These are phyloP conservation scores for Pseudorhombus dupliciocellatus DNA, from an alignment of 2,113 vertebrate genomes.

Conservation along the genomic window DNA sequence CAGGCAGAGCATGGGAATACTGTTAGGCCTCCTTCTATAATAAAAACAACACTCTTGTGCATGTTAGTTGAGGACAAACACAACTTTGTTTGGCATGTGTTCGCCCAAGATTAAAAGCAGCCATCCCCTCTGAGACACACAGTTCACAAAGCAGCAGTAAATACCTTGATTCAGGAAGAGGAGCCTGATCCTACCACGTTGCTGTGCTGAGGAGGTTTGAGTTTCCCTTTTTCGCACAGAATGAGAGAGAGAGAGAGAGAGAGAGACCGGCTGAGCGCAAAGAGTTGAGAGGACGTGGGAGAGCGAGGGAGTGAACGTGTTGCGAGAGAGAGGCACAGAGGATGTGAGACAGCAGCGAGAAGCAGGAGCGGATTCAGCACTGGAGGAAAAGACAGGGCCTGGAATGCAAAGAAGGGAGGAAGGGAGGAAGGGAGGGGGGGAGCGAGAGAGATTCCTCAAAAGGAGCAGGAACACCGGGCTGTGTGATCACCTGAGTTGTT, in stretches of 20 bases:
- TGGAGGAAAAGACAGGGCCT: conserved; percentile 16
- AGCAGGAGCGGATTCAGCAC: conserved; percentile 43
- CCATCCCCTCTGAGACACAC: conserved; percentile 3
- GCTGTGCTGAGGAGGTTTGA: conserved; percentile 65
- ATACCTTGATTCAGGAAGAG: conserved; percentile 72
- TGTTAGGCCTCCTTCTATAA: conserved; percentile 30
- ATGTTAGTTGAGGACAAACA: not conserved
- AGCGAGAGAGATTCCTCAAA: conserved; percentile 41
- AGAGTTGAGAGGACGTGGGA: conserved; percentile 52
- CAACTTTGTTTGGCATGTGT: conserved; percentile 4
- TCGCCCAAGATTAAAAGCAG: conserved; percentile 5
- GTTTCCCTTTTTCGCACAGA: conserved; percentile 59
- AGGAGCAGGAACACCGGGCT: conserved; percentile 34
- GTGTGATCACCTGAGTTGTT: conserved; percentile 94
- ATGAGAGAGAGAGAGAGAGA: conserved; percentile 24
- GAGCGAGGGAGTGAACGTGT: conserved; percentile 19
- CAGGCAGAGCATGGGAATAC: conserved; percentile 34
- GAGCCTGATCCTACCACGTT: conserved; percentile 63
- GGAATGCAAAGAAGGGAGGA: conserved; percentile 36
- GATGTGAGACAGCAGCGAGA: conserved; percentile 24
- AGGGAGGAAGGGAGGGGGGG: not conserved
- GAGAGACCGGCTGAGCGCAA: conserved; percentile 51
- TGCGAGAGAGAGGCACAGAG: conserved; percentile 30
- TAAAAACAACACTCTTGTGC: conserved; percentile 13
- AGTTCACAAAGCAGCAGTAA: conserved; percentile 41